A percentile compares a stretch with the other conserved stretches of the same genome.
phyloP scores from a whole-genome alignment of 2,113 vertebrate genomes.

The Orycteropus afer region DNA sequence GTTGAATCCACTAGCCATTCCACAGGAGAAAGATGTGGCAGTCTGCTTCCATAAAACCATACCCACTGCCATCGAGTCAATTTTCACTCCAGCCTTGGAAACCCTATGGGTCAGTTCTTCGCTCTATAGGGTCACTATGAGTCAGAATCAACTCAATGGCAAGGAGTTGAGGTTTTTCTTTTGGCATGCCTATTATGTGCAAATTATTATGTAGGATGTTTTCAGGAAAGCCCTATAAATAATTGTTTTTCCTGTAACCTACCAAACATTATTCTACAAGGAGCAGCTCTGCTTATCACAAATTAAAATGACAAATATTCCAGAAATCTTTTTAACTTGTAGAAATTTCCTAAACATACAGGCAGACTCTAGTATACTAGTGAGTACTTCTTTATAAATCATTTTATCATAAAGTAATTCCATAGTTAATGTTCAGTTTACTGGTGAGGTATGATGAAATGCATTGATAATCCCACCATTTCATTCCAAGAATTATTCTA shows the following conservation, averaged over 20 bases:
- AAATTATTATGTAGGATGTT: not conserved
- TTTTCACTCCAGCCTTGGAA: too few relatives aligned
- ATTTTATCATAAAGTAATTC: not conserved
- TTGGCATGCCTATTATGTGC: too few relatives aligned
- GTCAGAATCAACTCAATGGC: too few relatives aligned
- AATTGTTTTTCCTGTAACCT: not conserved
- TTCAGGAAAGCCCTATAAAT: not conserved
- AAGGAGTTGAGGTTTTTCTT: too few relatives aligned
- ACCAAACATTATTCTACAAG: not conserved
- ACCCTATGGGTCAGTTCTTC: too few relatives aligned
- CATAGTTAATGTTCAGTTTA: not conserved
- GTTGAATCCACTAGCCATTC: too few relatives aligned
- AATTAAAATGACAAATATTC: not conserved
- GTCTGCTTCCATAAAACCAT: too few relatives aligned
- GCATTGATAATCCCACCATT: not conserved
- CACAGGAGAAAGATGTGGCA: too few relatives aligned
- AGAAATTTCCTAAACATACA: not conserved
- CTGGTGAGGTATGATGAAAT: not conserved
- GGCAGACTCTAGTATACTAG: rapidly evolving
- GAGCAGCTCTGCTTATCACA: not conserved
- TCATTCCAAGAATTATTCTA: not conserved
- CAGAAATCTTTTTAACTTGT: not conserved
- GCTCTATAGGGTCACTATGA: too few relatives aligned
- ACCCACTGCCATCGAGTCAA: too few relatives aligned
- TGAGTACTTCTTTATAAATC: not conserved